These are phyloP conservation scores for Caerostris extrusa DNA, from an alignment of 1,140 invertebrate genomes.

Conservation along the genomic window DNA sequence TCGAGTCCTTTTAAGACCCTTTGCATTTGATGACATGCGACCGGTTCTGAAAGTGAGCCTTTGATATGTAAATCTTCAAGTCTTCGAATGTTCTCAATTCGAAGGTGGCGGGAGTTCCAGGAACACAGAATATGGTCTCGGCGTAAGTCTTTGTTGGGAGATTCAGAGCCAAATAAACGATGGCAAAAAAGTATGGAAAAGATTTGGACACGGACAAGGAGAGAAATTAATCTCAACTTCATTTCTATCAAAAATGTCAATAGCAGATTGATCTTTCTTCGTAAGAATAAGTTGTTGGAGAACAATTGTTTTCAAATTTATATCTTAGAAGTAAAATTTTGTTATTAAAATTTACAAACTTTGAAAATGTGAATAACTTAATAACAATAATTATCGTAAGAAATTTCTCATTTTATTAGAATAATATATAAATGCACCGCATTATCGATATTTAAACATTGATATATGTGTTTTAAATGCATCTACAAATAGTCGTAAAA, in stretches of 20 bases:
- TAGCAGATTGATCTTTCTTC: slow-evolving; percentile 64
- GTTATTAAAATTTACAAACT: too few species aligned
- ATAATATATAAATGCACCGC: too few species aligned
- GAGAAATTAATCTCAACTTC: neutral
- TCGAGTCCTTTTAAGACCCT: slow-evolving; percentile 24
- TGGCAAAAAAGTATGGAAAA: slow-evolving; percentile 22
- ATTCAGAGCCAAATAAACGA: slow-evolving; percentile 69
- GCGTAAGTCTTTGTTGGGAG: neutral
- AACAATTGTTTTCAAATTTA: too few species aligned
- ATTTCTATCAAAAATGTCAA: slow-evolving; percentile 59
- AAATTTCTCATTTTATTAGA: too few species aligned
- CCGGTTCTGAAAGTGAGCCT: slow-evolving; percentile 31
- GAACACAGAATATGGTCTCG: neutral
- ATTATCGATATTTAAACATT: too few species aligned
- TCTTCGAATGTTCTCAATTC: neutral
- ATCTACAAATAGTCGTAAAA: too few species aligned
- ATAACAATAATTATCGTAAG: too few species aligned
- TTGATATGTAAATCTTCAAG: slow-evolving; percentile 66
- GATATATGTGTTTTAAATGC: too few species aligned
- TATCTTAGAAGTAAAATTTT: too few species aligned
- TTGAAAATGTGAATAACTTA: too few species aligned
- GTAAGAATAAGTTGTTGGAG: neutral
- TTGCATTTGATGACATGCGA: slow-evolving; percentile 23
- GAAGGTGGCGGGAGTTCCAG: neutral
- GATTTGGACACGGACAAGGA: slow-evolving; percentile 56